phyloP scores from a whole-genome alignment of 2,797 vertebrate genomes.

The Danio aesculapii region DNA sequence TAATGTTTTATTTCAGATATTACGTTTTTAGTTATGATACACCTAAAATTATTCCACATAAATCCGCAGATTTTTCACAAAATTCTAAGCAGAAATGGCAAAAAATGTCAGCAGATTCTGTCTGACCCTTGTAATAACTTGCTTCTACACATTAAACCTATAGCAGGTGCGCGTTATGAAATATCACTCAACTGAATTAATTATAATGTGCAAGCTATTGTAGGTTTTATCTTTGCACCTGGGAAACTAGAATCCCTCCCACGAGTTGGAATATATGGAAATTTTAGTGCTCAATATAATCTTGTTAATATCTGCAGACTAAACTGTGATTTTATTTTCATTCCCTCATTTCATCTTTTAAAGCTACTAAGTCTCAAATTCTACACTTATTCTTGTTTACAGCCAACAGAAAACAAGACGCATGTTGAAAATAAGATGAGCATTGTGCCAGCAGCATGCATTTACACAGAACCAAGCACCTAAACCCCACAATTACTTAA shows the following conservation, averaged over 20 bases:
- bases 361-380: neutral
- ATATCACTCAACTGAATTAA: too few species aligned
- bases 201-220: too few species aligned
- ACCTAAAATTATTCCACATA: too few species aligned
- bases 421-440: neutral
- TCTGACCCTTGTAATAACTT: too few species aligned
- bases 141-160: too few species aligned
- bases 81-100: too few species aligned
- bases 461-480: conserved; percentile 5
- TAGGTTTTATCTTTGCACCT: neutral
- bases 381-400: neutral
- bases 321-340: neutral
- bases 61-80: too few species aligned
- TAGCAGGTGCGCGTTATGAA: too few species aligned
- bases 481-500: neutral
- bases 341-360: neutral
- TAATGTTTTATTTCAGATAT: too few species aligned
- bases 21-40: too few species aligned
- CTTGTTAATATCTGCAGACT: neutral
- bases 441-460: neutral
- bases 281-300: neutral
- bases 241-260: neutral
- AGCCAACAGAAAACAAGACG: neutral
- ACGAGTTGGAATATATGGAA: too few species aligned
- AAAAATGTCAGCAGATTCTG: too few species aligned